Conservation (phyloP, 1,140 invertebrate species). For the Araneus ventricosus region DNA sequence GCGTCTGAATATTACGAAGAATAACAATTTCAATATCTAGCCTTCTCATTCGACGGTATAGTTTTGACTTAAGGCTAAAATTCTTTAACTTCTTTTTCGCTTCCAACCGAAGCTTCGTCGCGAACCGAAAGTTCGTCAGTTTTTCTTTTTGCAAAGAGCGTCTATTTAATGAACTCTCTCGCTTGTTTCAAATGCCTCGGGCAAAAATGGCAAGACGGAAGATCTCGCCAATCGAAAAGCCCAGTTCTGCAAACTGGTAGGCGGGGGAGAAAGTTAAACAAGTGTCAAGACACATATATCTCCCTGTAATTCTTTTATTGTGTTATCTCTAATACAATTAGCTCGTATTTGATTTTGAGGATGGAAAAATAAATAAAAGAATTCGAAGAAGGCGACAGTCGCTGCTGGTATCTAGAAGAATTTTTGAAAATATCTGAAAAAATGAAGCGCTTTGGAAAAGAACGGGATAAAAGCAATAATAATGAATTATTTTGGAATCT, state of each 20-base stretch:
- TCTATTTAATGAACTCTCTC: neutral
- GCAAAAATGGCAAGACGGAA: neutral
- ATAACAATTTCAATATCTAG: neutral
- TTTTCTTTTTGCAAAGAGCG: neutral
- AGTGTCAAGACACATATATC: conserved; percentile 1
- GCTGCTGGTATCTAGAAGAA: no score
- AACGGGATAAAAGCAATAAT: no score
- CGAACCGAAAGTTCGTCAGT: neutral
- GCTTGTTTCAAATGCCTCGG: neutral
- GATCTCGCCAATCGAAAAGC: neutral
- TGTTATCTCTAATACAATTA: conserved; percentile 15
- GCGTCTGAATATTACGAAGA: neutral
- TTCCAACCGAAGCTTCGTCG: neutral
- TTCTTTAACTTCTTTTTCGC: neutral
- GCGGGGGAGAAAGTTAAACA: neutral
- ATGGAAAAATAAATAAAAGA: conserved; percentile 11
- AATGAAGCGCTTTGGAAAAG: no score
- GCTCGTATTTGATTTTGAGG: conserved; percentile 6
- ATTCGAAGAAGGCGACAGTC: neutral
- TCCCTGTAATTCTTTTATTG: neutral
- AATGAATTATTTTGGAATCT: no score
- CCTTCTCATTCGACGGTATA: neutral
- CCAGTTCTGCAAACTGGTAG: neutral
- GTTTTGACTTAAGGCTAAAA: neutral
- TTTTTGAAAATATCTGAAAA: no score